Conservation (phyloP, 1,140 invertebrate genomes). For the Chymomyza costata region DNA sequence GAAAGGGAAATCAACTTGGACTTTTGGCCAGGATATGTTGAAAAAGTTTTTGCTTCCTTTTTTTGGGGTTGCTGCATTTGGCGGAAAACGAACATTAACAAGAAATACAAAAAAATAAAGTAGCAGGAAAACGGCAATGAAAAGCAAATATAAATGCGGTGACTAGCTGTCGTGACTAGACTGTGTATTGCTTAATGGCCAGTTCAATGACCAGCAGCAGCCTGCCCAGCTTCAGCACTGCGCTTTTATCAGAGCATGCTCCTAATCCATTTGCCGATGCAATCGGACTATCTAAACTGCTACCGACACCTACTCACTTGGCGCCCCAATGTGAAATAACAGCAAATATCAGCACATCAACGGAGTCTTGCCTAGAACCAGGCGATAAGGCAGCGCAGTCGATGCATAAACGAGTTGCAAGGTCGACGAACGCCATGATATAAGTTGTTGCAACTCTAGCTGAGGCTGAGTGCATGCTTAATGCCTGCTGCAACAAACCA, state of each 20-base stretch:
- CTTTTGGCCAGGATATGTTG: slow-evolving; percentile 52
- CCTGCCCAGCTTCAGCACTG: too few relatives aligned
- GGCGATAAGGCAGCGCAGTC: neutral
- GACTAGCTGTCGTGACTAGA: neutral
- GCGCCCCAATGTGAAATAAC: too few relatives aligned
- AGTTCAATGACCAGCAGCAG: slow-evolving; percentile 35
- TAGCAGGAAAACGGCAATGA: neutral
- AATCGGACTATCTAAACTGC: too few relatives aligned
- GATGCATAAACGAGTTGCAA: slow-evolving; percentile 32
- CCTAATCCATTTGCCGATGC: too few relatives aligned
- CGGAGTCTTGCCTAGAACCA: too few relatives aligned
- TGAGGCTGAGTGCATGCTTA: slow-evolving; percentile 8
- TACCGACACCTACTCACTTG: too few relatives aligned
- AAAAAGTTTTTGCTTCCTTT: slow-evolving; percentile 20
- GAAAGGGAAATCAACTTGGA: slow-evolving; percentile 60
- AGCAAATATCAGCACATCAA: too few relatives aligned
- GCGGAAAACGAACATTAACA: slow-evolving; percentile 25
- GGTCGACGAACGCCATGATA: slow-evolving; percentile 58
- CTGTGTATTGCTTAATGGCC: too few relatives aligned
- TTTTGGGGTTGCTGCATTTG: slow-evolving; percentile 32
- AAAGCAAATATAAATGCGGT: neutral
- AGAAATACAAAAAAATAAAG: slow-evolving; percentile 12
- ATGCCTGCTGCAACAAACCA: slow-evolving; percentile 26
- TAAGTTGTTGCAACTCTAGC: slow-evolving; percentile 7
- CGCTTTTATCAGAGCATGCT: too few relatives aligned